phyloP scores from a whole-genome alignment of 2,797 vertebrate species.

The Helicolenus hilgendorfi region DNA sequence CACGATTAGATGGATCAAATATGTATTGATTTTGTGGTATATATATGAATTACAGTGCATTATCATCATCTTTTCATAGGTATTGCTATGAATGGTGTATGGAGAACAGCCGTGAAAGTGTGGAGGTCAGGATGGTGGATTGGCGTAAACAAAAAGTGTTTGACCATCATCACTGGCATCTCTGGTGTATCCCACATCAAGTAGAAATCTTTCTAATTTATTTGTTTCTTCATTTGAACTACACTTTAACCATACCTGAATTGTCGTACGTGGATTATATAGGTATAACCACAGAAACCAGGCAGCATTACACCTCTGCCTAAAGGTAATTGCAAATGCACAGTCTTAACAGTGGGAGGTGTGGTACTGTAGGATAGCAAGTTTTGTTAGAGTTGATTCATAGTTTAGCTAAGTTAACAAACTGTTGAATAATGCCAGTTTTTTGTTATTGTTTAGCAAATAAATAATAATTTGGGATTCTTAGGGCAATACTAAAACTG shows the following conservation, averaged over 20 bases:
- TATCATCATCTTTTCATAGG: not conserved
- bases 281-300: not conserved
- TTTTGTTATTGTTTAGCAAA: not conserved
- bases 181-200: not conserved
- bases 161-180: not conserved
- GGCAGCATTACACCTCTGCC: not conserved
- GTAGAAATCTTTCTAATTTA: not conserved
- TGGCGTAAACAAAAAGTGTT: not conserved
- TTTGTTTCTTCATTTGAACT: not conserved
- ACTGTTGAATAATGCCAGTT: not conserved
- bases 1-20: not conserved
- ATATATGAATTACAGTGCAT: not conserved
- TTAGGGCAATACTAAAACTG: not conserved
- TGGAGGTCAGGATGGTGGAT: not conserved
- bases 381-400: not conserved
- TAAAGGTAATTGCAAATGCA: not conserved
- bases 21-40: not conserved
- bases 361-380: not conserved
- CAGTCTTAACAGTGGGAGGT: not conserved
- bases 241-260: not conserved
- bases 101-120: not conserved
- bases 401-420: not conserved
- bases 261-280: not conserved
- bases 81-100: not conserved
- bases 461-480: not conserved